These are phyloP conservation scores for Odontamblyopus lacepedii DNA, from an alignment of 2,797 vertebrate genomes.

Conservation along the genomic window DNA sequence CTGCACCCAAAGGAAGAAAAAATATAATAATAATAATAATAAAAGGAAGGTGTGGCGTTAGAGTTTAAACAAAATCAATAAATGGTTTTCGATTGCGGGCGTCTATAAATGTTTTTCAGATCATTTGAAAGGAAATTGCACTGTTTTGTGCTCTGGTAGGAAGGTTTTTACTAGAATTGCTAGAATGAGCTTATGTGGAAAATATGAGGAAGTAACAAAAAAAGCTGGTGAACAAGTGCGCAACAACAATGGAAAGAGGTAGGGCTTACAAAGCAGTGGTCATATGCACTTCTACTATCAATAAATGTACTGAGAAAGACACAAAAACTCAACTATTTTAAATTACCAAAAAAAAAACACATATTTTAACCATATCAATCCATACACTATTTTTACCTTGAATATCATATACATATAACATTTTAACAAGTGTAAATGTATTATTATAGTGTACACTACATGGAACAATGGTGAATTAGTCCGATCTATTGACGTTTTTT, in stretches of 20 bases:
- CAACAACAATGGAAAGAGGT: slow-evolving; percentile 30
- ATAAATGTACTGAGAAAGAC: neutral
- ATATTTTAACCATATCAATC: too few relatives aligned
- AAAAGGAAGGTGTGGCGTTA: slow-evolving; percentile 22
- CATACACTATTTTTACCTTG: too few relatives aligned
- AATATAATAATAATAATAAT: slow-evolving; percentile 2
- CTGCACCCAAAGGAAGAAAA: slow-evolving; percentile 22
- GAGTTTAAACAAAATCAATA: slow-evolving; percentile 39
- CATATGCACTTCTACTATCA: neutral
- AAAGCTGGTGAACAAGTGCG: slow-evolving; percentile 36
- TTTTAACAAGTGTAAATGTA: too few relatives aligned
- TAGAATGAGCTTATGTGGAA: slow-evolving; percentile 57
- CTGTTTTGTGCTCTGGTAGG: slow-evolving; percentile 37
- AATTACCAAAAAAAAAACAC: too few relatives aligned
- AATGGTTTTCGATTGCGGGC: slow-evolving; percentile 27
- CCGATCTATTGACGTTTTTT: too few relatives aligned
- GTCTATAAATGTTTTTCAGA: slow-evolving; percentile 51
- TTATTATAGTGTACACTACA: too few relatives aligned
- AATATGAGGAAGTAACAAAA: slow-evolving; percentile 53
- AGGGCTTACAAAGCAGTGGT: neutral
- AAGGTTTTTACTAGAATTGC: slow-evolving; percentile 52
- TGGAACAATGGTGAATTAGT: too few relatives aligned
- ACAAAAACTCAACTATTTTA: too few relatives aligned
- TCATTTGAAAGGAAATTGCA: slow-evolving; percentile 42
- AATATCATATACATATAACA: too few relatives aligned